A percentile compares a stretch with the other conserved stretches of the same genome.
phyloP scores from a whole-genome alignment of 2,888 invertebrate genomes.

The Autographa gamma region DNA sequence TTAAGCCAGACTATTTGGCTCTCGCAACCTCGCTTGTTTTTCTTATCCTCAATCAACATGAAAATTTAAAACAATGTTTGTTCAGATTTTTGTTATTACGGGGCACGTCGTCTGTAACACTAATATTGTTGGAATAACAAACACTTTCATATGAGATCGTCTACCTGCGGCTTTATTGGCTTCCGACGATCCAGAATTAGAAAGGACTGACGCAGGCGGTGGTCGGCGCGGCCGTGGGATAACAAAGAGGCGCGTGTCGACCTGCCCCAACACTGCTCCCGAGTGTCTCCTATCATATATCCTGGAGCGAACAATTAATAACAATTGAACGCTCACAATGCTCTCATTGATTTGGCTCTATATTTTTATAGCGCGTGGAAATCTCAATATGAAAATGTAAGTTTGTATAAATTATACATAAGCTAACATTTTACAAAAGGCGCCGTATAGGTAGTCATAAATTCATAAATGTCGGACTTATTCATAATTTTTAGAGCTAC shows the following conservation, averaged over 20 bases:
- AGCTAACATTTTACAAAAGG: neutral
- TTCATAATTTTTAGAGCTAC: neutral
- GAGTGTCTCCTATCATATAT: neutral
- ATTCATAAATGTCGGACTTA: neutral
- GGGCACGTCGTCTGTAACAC: constrained; percentile 3
- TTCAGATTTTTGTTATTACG: constrained; percentile 1
- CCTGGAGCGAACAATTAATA: neutral
- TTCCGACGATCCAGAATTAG: neutral
- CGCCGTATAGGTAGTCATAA: neutral
- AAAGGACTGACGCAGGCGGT: neutral
- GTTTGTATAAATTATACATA: no score
- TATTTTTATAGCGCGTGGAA: neutral
- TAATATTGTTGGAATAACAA: constrained; percentile 13
- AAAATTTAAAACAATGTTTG: constrained; percentile 20
- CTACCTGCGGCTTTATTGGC: constrained; percentile 4
- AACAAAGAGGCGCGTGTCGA: neutral
- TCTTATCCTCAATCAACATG: constrained; percentile 18
- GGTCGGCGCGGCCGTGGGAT: no score
- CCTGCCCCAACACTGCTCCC: neutral
- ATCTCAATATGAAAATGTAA: no score
- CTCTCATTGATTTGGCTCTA: neutral
- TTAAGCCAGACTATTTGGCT: constrained; percentile 21
- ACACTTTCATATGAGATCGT: constrained; percentile 6
- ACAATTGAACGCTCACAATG: no score
- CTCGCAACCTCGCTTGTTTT: constrained; percentile 18